Conservation (phyloP, 2,797 vertebrate species). For the Hemitrygon akajei region DNA sequence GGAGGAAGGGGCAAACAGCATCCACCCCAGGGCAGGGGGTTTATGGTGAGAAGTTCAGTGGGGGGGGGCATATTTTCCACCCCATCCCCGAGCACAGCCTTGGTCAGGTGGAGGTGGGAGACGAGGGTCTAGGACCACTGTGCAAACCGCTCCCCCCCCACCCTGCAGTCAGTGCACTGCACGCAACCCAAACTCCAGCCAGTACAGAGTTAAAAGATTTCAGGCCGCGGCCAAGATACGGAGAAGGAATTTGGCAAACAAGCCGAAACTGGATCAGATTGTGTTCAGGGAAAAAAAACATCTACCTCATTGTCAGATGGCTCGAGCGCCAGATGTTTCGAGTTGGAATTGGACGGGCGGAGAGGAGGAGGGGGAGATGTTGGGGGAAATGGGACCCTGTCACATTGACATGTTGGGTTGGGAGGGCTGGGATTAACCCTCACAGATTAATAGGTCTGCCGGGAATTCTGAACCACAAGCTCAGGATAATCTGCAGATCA, state of each 20-base stretch:
- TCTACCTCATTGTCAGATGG: neutral
- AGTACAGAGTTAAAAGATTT: neutral
- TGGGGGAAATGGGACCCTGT: neutral
- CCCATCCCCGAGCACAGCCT: too few species aligned
- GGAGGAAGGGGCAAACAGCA: too few species aligned
- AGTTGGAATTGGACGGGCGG: neutral
- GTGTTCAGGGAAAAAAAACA: neutral
- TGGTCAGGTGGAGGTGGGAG: too few species aligned
- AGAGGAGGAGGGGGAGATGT: neutral
- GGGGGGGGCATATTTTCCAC: too few species aligned
- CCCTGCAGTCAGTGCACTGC: too few species aligned
- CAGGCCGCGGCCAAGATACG: neutral
- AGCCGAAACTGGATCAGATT: conserved; percentile 18
- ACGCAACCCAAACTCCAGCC: neutral
- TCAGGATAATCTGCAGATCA: neutral
- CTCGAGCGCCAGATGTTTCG: neutral
- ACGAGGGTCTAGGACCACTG: too few species aligned
- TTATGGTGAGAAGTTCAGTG: neutral
- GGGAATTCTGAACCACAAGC: neutral
- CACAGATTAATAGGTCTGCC: too few species aligned
- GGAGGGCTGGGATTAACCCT: neutral
- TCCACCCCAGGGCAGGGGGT: too few species aligned
- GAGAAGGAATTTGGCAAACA: conserved; percentile 3
- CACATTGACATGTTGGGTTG: neutral
- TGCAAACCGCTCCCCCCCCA: too few species aligned